Conservation (phyloP, 2,888 invertebrate genomes). For the Neria commutata region DNA sequence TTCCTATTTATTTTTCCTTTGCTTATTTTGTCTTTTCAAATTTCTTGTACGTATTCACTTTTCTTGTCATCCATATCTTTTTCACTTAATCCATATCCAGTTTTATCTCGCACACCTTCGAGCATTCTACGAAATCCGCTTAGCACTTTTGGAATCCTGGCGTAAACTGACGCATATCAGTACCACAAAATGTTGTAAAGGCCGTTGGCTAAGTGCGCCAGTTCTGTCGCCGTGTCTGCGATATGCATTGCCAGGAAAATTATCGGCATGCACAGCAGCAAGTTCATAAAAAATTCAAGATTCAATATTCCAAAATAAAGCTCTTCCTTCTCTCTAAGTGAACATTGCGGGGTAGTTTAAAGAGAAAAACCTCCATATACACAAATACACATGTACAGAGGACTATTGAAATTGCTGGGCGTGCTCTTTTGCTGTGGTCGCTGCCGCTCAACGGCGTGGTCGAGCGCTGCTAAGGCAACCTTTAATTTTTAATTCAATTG, state of each 20-base stretch:
- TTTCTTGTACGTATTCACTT: background rate
- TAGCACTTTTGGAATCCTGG: constrained; percentile 29
- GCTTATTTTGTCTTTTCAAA: no score
- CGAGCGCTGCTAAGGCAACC: background rate
- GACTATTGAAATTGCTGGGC: constrained; percentile 6
- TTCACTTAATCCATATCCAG: background rate
- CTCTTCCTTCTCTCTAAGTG: no score
- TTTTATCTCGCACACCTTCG: constrained; percentile 22
- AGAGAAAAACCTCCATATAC: no score
- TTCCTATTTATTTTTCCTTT: no score
- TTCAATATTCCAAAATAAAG: no score
- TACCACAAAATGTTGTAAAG: no score
- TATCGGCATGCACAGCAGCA: no score
- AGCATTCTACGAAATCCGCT: constrained; percentile 30
- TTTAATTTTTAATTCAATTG: constrained; percentile 14
- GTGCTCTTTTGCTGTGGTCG: background rate
- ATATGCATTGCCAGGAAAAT: no score
- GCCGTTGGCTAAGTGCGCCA: no score
- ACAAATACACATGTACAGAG: background rate
- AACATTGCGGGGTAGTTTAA: no score
- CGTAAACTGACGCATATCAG: constrained; percentile 19
- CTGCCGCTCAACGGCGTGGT: background rate
- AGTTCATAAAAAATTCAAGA: no score
- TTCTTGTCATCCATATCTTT: background rate
- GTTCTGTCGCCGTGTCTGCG: no score